phyloP scores from a whole-genome alignment of 1,140 invertebrate genomes.

The Dreissena rostriformis region DNA sequence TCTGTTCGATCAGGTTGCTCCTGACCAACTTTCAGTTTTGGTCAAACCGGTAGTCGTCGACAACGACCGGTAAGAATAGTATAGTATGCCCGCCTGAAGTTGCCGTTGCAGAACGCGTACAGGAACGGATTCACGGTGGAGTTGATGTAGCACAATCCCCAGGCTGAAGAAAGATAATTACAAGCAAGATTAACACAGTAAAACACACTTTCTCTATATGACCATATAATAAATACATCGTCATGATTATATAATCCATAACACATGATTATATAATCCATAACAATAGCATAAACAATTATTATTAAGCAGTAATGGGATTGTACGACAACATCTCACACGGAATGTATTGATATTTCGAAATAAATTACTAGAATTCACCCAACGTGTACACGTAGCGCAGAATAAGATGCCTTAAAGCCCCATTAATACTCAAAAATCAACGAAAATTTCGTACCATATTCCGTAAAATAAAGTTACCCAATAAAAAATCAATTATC shows the following conservation, averaged over 20 bases:
- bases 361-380: neutral
- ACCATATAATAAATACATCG: neutral
- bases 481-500: too few relatives aligned
- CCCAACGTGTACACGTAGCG: neutral
- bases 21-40: too few relatives aligned
- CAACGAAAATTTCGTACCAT: too few relatives aligned
- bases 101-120: neutral
- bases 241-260: neutral
- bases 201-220: neutral
- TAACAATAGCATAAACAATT: neutral
- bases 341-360: neutral
- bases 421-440: too few relatives aligned
- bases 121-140: neutral
- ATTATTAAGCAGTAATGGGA: neutral
- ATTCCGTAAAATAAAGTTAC: too few relatives aligned
- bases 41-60: too few relatives aligned
- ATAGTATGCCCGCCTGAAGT: neutral
- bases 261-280: neutral
- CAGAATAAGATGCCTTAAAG: too few relatives aligned
- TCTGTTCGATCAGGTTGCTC: too few relatives aligned
- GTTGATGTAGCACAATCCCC: neutral
- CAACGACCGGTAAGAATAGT: too few relatives aligned
- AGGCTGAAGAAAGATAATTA: neutral
- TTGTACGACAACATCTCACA: neutral
- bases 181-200: neutral